Base-by-base conservation (phyloP, 2,888 invertebrate genomes). In the Ennomos quercinarius region DNA sequence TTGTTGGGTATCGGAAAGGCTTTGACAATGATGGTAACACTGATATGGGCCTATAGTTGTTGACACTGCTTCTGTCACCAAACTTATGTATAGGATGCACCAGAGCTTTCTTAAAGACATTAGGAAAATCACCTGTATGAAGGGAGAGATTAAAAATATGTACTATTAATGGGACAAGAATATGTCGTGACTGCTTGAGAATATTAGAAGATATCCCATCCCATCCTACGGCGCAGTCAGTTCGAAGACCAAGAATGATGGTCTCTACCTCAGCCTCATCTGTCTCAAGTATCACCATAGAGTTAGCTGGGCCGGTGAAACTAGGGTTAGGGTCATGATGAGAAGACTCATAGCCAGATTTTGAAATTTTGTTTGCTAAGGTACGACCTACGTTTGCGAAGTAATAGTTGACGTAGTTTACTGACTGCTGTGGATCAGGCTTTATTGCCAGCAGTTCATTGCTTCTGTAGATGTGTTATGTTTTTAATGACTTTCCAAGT, bases 401-500 rank as follows among this genome's bases (percentile, higher is more conserved):
- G 9, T 17, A 57, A 2, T 44, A 10, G 40, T 63, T 63, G 9
- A 63, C 43, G 0, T 9, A 27, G 8, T 51, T 42, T 12, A 51
- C n/a, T 3, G 57, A 47, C 1, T 2, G 8, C 1, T 39, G 6
- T 9, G 50, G 51, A 9, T 43, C 36, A 36, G 42, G 10, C 1
- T 43, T 41, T 11, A 55, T 10, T 43, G 41, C 39, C 13, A 57
- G 36, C 0, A 57, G 38, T n/a, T 57, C 57, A 0, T 9, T 39
- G 8, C 9, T 43, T 53, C 35, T 52, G 27, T 4, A 51, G 41
- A 36, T 66, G 42, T 0, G 57, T 39, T 8, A 64, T 61, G 4
- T 3, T 44, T 44, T 66, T 64, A 8, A 68, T 64, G 0, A 57
- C 13, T 8, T 55, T 63, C 65, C 65, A 65, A 0, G 60, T 65